Evolutionary conservation across 2,888 invertebrate genomes (phyloP).

Genomic region (Tetragonula carbonaria): DNA sequence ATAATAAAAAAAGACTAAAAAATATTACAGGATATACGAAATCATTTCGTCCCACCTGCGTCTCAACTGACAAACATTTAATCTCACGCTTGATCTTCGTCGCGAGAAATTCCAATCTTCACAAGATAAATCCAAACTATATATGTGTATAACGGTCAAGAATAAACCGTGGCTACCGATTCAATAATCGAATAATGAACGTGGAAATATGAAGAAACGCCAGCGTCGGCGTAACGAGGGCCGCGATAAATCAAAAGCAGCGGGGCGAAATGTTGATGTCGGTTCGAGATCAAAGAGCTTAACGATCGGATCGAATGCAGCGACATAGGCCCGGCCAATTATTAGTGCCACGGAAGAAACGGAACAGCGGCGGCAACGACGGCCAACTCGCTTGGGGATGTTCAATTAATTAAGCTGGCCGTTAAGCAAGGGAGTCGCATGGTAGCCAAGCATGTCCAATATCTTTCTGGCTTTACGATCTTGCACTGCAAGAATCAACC

Average conservation of each 20-base stretch:
- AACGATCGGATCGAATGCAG: constrained; percentile 17
- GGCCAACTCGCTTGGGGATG: constrained; percentile 9
- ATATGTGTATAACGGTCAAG: neutral
- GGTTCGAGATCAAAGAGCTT: constrained; percentile 18
- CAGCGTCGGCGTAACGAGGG: neutral
- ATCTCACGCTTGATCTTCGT: neutral
- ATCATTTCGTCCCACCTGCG: neutral
- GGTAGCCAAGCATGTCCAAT: constrained; percentile 21
- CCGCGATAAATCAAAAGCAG: constrained; percentile 18
- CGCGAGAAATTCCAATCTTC: neutral
- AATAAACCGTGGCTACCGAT: constrained; percentile 11
- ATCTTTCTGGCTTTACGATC: constrained; percentile 37
- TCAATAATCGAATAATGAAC: neutral
- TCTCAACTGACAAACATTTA: neutral
- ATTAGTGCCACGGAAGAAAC: constrained; percentile 1
- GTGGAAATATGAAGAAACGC: neutral
- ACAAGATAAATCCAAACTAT: neutral
- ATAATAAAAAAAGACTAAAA: neutral
- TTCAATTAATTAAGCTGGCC: constrained; percentile 38
- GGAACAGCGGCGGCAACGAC: neutral
- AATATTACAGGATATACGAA: neutral
- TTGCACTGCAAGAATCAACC: neutral
- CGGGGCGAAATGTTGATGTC: constrained; percentile 14
- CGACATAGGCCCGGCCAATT: constrained; percentile 10
- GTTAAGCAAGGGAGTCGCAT: constrained; percentile 7